These are phyloP conservation scores for Rutilus rutilus DNA, from an alignment of 2,113 vertebrate genomes.

Conservation along the genomic window DNA sequence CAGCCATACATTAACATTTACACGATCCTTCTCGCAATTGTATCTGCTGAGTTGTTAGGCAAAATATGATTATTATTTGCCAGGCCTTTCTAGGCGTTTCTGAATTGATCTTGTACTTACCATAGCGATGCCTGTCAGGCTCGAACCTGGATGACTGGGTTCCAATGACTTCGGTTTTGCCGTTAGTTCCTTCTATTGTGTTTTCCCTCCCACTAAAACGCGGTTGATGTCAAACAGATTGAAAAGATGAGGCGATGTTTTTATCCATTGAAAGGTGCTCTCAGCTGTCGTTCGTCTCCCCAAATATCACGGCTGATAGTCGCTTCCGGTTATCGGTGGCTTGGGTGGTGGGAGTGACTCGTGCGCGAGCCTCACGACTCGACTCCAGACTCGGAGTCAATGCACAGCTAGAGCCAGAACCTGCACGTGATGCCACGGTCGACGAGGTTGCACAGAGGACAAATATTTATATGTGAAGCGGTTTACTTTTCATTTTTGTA, in stretches of 20 bases:
- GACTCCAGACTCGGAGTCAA: slow-evolving; percentile 14
- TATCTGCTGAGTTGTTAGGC: background rate
- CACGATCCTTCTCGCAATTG: background rate
- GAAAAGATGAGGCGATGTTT: background rate
- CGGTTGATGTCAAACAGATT: background rate
- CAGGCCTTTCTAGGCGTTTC: slow-evolving; percentile 44
- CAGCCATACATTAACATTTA: background rate
- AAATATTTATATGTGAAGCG: background rate
- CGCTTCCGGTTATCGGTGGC: slow-evolving; percentile 58
- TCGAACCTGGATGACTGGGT: slow-evolving; percentile 61
- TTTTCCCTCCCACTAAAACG: background rate
- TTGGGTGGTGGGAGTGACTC: slow-evolving; percentile 45
- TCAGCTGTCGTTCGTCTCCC: slow-evolving; percentile 35
- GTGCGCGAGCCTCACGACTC: slow-evolving; percentile 45
- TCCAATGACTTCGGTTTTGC: slow-evolving; percentile 62
- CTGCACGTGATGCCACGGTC: background rate
- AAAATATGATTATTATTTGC: background rate
- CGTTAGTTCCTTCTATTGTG: background rate
- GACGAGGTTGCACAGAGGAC: background rate
- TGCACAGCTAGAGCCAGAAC: background rate
- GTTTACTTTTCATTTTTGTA: background rate
- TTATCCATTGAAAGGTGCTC: slow-evolving; percentile 25
- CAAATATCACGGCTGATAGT: slow-evolving; percentile 51
- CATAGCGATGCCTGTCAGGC: slow-evolving; percentile 74
- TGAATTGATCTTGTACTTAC: slow-evolving; percentile 57